Evolutionary conservation across 2,888 invertebrate genomes (phyloP).

Genomic region (Sphinx pinastri): DNA sequence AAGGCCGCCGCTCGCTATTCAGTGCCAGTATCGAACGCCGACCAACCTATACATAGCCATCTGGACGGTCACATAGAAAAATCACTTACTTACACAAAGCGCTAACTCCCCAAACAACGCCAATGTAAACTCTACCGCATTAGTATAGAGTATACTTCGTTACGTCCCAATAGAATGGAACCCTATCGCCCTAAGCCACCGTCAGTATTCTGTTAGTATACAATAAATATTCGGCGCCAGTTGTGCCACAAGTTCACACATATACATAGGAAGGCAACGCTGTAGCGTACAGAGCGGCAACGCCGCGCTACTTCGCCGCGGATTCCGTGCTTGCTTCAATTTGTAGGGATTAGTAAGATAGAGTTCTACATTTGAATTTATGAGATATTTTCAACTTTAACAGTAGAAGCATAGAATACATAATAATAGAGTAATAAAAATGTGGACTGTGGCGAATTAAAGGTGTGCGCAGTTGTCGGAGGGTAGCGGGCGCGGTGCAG

Average conservation of each 20-base stretch:
- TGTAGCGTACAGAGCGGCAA: slow-evolving; percentile 77
- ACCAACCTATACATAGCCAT: slow-evolving; percentile 82
- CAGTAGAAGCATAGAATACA: slow-evolving; percentile 23
- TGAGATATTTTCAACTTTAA: slow-evolving; percentile 45
- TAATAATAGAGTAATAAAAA: slow-evolving; percentile 28
- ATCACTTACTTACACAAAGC: slow-evolving; percentile 57
- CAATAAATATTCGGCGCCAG: slow-evolving; percentile 84
- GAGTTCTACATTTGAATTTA: slow-evolving; percentile 51
- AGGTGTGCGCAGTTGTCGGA: slow-evolving; percentile 49
- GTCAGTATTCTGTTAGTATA: slow-evolving; percentile 83
- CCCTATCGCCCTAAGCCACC: slow-evolving; percentile 72
- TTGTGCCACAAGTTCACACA: slow-evolving; percentile 80
- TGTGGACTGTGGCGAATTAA: slow-evolving; percentile 55
- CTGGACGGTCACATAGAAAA: slow-evolving; percentile 83
- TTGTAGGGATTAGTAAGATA: slow-evolving; percentile 51
- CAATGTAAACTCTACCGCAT: slow-evolving; percentile 58
- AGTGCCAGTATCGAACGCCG: slow-evolving; percentile 66
- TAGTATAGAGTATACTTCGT: slow-evolving; percentile 54
- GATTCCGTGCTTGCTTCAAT: slow-evolving; percentile 76
- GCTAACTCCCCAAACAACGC: slow-evolving; percentile 40
- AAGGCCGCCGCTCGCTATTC: slow-evolving; percentile 66
- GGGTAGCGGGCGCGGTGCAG: slow-evolving; percentile 78
- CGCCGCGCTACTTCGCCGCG: slow-evolving; percentile 70
- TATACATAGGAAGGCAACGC: slow-evolving; percentile 78
- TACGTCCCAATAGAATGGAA: slow-evolving; percentile 55